Evolutionary conservation across 2,797 vertebrate genomes (phyloP).

Genomic region (Gallinago nigripennis): DNA sequence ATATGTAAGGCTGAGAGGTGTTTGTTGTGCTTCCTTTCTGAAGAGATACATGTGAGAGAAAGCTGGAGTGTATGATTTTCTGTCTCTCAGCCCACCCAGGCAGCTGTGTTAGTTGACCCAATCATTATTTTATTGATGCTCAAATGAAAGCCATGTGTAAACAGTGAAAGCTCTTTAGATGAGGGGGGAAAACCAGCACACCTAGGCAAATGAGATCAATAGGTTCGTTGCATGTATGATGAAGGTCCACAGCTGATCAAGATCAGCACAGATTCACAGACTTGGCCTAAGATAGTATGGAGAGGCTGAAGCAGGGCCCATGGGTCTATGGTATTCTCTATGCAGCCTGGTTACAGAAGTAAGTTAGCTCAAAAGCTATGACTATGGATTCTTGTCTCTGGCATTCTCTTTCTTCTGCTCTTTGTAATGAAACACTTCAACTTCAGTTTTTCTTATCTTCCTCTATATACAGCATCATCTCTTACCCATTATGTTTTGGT

Average conservation of each 20-base stretch:
- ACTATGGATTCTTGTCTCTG: background rate
- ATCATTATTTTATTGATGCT: rapidly evolving
- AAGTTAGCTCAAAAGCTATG: background rate
- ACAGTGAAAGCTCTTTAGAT: background rate
- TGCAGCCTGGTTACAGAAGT: background rate
- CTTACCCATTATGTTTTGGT: background rate
- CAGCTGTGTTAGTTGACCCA: background rate
- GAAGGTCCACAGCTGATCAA: background rate
- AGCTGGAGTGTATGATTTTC: background rate
- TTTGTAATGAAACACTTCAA: background rate
- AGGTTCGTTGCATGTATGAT: background rate
- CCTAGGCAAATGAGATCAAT: background rate
- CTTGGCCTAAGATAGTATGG: background rate
- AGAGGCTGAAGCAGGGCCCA: background rate
- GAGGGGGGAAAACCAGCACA: background rate
- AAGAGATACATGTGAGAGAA: rapidly evolving
- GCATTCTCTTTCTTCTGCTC: background rate
- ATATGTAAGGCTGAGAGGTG: background rate
- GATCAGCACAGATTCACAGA: background rate
- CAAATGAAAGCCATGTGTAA: background rate
- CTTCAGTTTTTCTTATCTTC: background rate
- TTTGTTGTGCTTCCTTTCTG: background rate
- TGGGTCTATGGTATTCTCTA: rapidly evolving
- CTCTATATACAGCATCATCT: background rate
- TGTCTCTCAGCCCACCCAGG: background rate